phyloP scores from a whole-genome alignment of 1,140 invertebrate genomes.

The Orius laevigatus region DNA sequence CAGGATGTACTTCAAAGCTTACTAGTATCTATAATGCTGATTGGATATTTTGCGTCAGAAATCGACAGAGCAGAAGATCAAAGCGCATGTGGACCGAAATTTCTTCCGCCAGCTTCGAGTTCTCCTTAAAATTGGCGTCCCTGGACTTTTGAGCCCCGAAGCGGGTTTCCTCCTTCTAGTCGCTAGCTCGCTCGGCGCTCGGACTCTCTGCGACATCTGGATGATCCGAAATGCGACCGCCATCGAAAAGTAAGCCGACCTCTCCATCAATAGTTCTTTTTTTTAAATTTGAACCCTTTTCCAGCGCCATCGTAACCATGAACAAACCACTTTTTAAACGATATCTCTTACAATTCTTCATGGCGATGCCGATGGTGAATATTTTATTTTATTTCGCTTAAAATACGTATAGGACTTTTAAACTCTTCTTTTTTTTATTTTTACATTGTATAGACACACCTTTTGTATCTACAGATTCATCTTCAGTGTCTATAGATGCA shows the following conservation, averaged over 20 bases:
- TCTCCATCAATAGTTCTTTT: too few species aligned
- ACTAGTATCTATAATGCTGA: too few species aligned
- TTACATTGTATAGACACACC: too few species aligned
- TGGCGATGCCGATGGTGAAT: conserved; percentile 63
- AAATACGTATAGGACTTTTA: too few species aligned
- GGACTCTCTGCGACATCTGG: conserved; percentile 93
- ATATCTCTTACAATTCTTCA: conserved; percentile 57
- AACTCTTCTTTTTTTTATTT: too few species aligned
- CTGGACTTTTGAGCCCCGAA: conserved; percentile 56
- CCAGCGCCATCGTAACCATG: conserved; percentile 82
- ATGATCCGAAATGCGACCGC: conserved; percentile 86
- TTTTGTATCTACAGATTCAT: too few species aligned
- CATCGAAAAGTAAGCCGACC: conserved; percentile 63
- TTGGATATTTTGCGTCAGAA: not conserved
- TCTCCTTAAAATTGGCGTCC: conserved; percentile 71
- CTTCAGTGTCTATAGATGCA: too few species aligned
- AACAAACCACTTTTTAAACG: conserved; percentile 57
- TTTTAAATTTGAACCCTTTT: conserved; percentile 28
- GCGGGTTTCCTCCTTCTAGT: conserved; percentile 64
- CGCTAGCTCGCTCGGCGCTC: conserved; percentile 59
- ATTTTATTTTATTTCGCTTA: too few species aligned
- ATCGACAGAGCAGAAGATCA: conserved; percentile 29
- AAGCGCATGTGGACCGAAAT: conserved; percentile 68
- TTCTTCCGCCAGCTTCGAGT: conserved; percentile 64
- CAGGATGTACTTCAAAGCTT: too few species aligned